Conservation (phyloP, 2,888 invertebrate genomes). For the Chrysolina haemoptera region DNA sequence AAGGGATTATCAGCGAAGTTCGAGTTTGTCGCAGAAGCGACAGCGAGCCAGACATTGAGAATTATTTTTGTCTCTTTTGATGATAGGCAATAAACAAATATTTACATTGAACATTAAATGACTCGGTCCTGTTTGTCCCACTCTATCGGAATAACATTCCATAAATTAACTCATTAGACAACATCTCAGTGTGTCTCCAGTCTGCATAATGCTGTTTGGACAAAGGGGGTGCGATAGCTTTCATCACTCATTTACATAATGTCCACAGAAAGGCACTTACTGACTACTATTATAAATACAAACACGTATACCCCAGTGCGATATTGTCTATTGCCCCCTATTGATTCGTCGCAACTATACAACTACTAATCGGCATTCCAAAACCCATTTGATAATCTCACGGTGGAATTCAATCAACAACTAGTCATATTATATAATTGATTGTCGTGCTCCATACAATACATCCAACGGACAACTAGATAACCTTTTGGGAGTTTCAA, state of each 20-base stretch:
- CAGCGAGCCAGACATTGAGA: slow-evolving; percentile 62
- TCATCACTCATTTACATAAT: slow-evolving; percentile 67
- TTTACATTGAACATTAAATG: slow-evolving; percentile 67
- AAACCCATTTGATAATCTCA: slow-evolving; percentile 49
- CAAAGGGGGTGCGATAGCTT: slow-evolving; percentile 65
- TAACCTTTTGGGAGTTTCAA: no score
- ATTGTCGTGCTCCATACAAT: background rate
- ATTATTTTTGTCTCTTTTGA: slow-evolving; percentile 58
- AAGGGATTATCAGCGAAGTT: slow-evolving; percentile 63
- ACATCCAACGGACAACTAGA: no score
- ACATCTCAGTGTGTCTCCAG: slow-evolving; percentile 62
- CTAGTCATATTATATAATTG: slow-evolving; percentile 3
- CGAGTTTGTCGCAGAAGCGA: slow-evolving; percentile 55
- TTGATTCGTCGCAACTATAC: slow-evolving; percentile 32
- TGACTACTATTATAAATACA: slow-evolving; percentile 64
- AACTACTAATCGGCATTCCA: slow-evolving; percentile 55
- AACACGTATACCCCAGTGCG: slow-evolving; percentile 58
- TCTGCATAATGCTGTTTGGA: slow-evolving; percentile 67
- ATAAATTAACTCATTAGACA: slow-evolving; percentile 70
- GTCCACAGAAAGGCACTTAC: slow-evolving; percentile 64
- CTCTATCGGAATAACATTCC: slow-evolving; percentile 68
- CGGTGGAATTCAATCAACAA: slow-evolving; percentile 34
- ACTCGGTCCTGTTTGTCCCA: slow-evolving; percentile 54
- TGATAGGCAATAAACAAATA: slow-evolving; percentile 65
- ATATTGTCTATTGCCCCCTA: slow-evolving; percentile 53